Base-by-base conservation (phyloP, 2,797 vertebrate genomes). In the Emydoidea blandingii region DNA sequence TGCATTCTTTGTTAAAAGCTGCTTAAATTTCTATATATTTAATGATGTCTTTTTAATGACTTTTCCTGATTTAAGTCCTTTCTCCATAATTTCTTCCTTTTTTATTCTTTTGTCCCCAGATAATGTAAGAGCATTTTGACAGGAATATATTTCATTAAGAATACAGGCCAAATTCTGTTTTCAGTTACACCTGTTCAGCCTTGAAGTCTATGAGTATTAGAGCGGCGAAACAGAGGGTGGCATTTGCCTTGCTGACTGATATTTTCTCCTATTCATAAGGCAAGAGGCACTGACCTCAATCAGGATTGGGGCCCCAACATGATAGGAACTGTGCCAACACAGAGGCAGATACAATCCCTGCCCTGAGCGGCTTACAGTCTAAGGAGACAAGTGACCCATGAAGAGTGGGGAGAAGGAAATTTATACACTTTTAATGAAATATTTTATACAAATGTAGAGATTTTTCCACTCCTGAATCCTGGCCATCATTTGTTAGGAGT, bases 1-100 rank as follows among this genome's bases (percentile, higher is more conserved):
- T 95, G 93, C 93, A 95, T 96, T 97, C 93, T 97, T 96, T 96
- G 92, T 96, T 97, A 97, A 97, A 97, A 97, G 93, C 96, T 93
- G 85, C 95, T 97, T 97, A 96, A 97, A 96, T 94, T 96, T 95
- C 74, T 83, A 92, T 96, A 95, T 95, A 96, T 97, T 96, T 97
- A 96, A 96, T 94, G 91, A 91, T 95, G 91, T 85, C 93, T 96
- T 95, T 97, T 95, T 85, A 97, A 97, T 89, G 89, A 97, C 88
- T 96, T 94, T 96, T 88, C 89, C 94, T 90, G 89, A 96, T 95
- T 97, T 96, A 97, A 97, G 84, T 79, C 81, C 89, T 96, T 95
- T 95, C 86, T 95, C 89, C 68, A 85, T 95, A 95, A 97, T 97
- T 97, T 97, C 94, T 95, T 95, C 74, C 96, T 95, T 59, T 87